phyloP scores from a whole-genome alignment of 2,797 vertebrate species.

The Enteromius fasciolatus region DNA sequence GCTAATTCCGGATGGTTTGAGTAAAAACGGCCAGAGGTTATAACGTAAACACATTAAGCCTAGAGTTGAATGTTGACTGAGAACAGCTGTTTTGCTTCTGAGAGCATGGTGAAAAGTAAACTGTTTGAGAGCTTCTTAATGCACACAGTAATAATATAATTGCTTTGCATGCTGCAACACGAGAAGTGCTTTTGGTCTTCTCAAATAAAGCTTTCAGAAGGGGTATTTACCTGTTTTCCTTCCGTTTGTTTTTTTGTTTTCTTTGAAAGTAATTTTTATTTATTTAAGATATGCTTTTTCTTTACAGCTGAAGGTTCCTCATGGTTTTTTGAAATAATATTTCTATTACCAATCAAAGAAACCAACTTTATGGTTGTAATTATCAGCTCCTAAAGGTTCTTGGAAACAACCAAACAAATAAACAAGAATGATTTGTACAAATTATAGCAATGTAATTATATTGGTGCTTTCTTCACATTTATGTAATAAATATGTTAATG shows the following conservation, averaged over 20 bases:
- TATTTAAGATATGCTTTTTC: not conserved
- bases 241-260: not conserved
- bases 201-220: conserved; percentile 46
- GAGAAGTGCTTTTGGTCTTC: conserved; percentile 52
- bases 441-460: not conserved
- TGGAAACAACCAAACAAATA: not conserved
- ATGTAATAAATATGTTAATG: conserved; percentile 9
- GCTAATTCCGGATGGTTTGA: conserved; percentile 26
- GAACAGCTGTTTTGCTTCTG: conserved; percentile 39
- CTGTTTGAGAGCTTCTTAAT: conserved; percentile 28
- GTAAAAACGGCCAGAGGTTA: conserved; percentile 41
- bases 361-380: not conserved
- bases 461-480: not conserved
- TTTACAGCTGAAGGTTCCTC: not conserved
- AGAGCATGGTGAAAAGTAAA: conserved; percentile 54
- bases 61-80: conserved; percentile 34
- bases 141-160: conserved; percentile 32
- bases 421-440: not conserved
- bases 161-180: conserved; percentile 41
- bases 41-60: conserved; percentile 34
- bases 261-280: not conserved
- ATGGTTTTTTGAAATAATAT: not conserved
- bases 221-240: conserved; percentile 3
- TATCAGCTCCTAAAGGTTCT: not conserved
- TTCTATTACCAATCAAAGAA: not conserved